Percentiles rank a stretch among this genome's conserved stretches.
These are phyloP conservation scores for Tetranychus urticae DNA, from an alignment of 1,140 invertebrate genomes.

Conservation along the genomic window DNA sequence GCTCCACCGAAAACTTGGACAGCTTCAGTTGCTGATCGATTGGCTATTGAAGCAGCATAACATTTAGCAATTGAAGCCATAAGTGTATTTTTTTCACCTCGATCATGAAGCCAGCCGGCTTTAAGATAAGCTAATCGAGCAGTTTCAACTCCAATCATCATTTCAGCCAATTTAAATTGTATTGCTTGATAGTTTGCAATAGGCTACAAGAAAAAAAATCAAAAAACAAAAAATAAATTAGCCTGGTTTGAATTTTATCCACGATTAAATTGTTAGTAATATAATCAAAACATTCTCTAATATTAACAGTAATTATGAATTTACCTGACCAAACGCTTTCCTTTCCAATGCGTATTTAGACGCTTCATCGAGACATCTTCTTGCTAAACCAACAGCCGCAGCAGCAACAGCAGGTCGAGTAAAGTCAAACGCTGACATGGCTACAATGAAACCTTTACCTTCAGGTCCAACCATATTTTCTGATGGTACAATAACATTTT, in stretches of 20 bases:
- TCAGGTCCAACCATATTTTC: slow-evolving; percentile 72
- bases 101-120: slow-evolving; percentile 69
- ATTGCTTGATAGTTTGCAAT: slow-evolving; percentile 43
- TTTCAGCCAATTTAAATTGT: slow-evolving; percentile 82
- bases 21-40: slow-evolving; percentile 78
- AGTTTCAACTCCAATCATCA: slow-evolving; percentile 74
- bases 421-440: slow-evolving; percentile 85
- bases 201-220: slow-evolving; percentile 24
- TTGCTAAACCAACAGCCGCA: slow-evolving; percentile 54
- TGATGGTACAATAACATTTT: slow-evolving; percentile 86
- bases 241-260: no score
- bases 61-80: slow-evolving; percentile 82
- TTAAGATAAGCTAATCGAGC: slow-evolving; percentile 59
- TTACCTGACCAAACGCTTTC: slow-evolving; percentile 53
- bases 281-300: no score
- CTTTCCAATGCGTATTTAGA: slow-evolving; percentile 74
- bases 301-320: no score
- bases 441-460: slow-evolving; percentile 62
- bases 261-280: no score
- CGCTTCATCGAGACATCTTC: slow-evolving; percentile 73
- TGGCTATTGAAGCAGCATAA: slow-evolving; percentile 70
- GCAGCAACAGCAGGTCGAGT: slow-evolving; percentile 75
- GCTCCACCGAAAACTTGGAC: slow-evolving; percentile 85
- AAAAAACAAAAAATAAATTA: no score
- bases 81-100: slow-evolving; percentile 52